A percentile compares a stretch with the other conserved stretches of the same genome.
These are phyloP conservation scores for Mesaphorura yosii DNA, from an alignment of 1,140 invertebrate species.

Conservation along the genomic window DNA sequence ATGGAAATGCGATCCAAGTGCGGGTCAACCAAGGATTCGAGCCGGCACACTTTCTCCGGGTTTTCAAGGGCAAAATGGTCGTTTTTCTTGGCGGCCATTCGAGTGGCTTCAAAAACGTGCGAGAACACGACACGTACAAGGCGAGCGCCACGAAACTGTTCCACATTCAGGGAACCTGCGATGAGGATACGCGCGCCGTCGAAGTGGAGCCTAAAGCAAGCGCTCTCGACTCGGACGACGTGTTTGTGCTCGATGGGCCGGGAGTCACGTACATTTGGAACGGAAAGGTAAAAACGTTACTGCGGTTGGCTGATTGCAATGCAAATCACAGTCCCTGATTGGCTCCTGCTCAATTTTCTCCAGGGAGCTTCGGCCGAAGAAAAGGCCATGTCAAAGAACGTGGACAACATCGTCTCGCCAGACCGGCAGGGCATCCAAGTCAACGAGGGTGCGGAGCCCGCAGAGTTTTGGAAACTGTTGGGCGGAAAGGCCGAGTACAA, in stretches of 20 bases:
- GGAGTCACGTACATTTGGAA: constrained; percentile 51
- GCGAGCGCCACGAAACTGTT: constrained; percentile 51
- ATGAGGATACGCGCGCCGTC: constrained; percentile 49
- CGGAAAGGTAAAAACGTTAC: constrained; percentile 45
- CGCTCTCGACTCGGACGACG: constrained; percentile 56
- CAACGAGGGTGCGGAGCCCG: constrained; percentile 56
- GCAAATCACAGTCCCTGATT: neutral
- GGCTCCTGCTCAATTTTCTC: too few relatives aligned
- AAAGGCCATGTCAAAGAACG: constrained; percentile 46
- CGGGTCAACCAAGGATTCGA: constrained; percentile 60
- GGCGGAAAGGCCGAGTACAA: constrained; percentile 52
- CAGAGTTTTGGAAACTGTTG: constrained; percentile 59
- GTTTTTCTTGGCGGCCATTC: constrained; percentile 49
- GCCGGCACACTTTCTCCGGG: constrained; percentile 59
- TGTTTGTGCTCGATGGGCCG: constrained; percentile 52
- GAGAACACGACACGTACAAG: constrained; percentile 49
- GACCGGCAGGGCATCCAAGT: constrained; percentile 43
- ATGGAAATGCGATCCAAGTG: constrained; percentile 48
- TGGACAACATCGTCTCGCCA: constrained; percentile 44
- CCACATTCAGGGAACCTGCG: constrained; percentile 44
- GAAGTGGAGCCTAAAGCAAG: constrained; percentile 49
- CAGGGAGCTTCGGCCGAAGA: constrained; percentile 54
- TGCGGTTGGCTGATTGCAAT: neutral
- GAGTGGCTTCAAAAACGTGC: constrained; percentile 45
- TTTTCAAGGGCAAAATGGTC: constrained; percentile 56